Conservation (phyloP, 2,113 vertebrate species). For the Rhabdomys dilectus region DNA sequence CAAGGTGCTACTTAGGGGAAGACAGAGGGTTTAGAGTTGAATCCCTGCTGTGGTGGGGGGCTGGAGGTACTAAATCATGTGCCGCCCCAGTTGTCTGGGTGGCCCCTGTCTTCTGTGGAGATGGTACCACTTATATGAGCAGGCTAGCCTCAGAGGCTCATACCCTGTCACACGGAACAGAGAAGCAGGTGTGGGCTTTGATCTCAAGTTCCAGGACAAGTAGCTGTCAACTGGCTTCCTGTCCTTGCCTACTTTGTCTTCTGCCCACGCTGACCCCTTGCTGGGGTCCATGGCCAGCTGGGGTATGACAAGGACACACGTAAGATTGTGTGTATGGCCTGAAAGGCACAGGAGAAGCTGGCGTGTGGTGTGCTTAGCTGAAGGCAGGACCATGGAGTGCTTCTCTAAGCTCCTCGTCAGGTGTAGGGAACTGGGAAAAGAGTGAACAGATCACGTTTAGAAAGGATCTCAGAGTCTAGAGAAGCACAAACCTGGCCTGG, state of each 20-base stretch:
- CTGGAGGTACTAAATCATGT: rapidly evolving
- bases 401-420: background rate
- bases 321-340: background rate
- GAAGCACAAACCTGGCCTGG: background rate
- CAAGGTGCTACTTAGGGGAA: background rate
- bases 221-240: too few species aligned
- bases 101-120: background rate
- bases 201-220: background rate
- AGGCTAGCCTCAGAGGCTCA: background rate
- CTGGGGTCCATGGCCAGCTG: background rate
- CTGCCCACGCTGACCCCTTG: background rate
- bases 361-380: background rate
- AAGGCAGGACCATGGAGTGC: background rate
- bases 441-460: background rate
- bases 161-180: background rate
- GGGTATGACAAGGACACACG: background rate
- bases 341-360: background rate
- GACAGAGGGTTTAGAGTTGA: background rate
- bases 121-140: background rate
- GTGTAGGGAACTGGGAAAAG: background rate
- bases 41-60: too few species aligned
- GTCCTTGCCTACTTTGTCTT: background rate
- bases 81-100: background rate
- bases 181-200: background rate
- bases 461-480: background rate